Evolutionary conservation across 1,140 invertebrate genomes (phyloP).

Genomic region (Manduca sexta): DNA sequence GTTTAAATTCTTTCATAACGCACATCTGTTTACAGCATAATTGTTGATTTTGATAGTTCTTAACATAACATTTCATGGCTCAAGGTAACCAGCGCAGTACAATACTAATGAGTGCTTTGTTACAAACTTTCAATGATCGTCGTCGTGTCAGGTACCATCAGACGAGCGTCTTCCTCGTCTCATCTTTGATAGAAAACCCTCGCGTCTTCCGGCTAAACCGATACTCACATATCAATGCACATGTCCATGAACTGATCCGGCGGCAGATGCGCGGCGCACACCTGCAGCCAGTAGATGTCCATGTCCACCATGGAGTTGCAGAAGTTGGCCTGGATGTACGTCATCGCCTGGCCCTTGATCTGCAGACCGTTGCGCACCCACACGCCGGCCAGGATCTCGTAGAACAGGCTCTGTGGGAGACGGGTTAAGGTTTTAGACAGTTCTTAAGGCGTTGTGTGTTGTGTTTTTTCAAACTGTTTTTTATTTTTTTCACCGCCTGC

Average conservation of each 20-base stretch:
- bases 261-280: constrained; percentile 91
- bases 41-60: too few relatives aligned
- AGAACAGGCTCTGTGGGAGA: constrained; percentile 86
- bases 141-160: too few relatives aligned
- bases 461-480: too few relatives aligned
- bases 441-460: too few relatives aligned
- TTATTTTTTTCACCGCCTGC: too few relatives aligned
- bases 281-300: constrained; percentile 94
- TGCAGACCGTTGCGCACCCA: constrained; percentile 98
- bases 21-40: too few relatives aligned
- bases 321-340: constrained; percentile 98
- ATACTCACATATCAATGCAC: constrained; percentile 88
- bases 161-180: too few relatives aligned
- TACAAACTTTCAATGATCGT: too few relatives aligned
- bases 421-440: neutral
- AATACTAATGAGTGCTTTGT: too few relatives aligned
- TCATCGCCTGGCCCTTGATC: constrained; percentile 98
- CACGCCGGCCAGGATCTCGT: constrained; percentile 93
- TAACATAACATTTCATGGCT: too few relatives aligned
- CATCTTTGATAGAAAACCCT: neutral
- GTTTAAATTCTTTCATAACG: too few relatives aligned
- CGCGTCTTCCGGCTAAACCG: neutral
- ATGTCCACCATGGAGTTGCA: constrained; percentile 99
- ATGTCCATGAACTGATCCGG: constrained; percentile 90
- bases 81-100: too few relatives aligned